A percentile compares a stretch with the other conserved stretches of the same genome.
phyloP scores from a whole-genome alignment of 2,888 invertebrate genomes.

The Philereme vetulata region DNA sequence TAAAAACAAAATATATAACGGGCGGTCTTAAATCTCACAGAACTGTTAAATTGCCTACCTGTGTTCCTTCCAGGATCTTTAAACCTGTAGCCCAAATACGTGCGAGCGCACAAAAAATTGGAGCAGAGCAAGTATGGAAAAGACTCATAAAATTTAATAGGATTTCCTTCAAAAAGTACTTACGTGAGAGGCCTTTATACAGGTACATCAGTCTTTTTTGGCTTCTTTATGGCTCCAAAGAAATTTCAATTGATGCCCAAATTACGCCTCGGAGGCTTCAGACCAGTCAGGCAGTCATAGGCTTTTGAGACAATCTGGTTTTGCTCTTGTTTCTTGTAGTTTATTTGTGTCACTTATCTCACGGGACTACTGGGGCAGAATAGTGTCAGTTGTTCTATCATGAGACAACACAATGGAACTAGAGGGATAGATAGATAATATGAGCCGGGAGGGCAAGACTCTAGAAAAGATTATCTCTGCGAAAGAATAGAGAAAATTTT shows the following conservation, averaged over 20 bases:
- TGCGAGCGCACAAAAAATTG: constrained; percentile 72
- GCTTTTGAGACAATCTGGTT: not conserved
- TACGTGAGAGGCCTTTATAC: constrained; percentile 72
- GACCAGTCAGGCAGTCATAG: constrained; percentile 3
- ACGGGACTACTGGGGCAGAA: no score
- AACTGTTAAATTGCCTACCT: no score
- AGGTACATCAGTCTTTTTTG: constrained; percentile 60
- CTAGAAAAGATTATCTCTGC: no score
- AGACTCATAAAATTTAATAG: constrained; percentile 81
- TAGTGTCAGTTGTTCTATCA: no score
- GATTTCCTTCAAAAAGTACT: constrained; percentile 77
- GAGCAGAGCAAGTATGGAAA: constrained; percentile 80
- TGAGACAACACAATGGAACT: no score
- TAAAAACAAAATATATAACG: no score
- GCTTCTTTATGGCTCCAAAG: constrained; percentile 35
- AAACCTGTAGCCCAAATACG: constrained; percentile 41
- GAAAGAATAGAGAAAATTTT: no score
- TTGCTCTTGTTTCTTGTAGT: no score
- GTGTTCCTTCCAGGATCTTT: constrained; percentile 50
- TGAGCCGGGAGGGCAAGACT: no score
- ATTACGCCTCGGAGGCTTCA: constrained; percentile 29
- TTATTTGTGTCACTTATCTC: no score
- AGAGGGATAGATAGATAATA: no score
- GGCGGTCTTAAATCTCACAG: no score
- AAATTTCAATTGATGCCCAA: constrained; percentile 39